phyloP scores from a whole-genome alignment of 2,113 vertebrate species.

The Megaceryle torquata region DNA sequence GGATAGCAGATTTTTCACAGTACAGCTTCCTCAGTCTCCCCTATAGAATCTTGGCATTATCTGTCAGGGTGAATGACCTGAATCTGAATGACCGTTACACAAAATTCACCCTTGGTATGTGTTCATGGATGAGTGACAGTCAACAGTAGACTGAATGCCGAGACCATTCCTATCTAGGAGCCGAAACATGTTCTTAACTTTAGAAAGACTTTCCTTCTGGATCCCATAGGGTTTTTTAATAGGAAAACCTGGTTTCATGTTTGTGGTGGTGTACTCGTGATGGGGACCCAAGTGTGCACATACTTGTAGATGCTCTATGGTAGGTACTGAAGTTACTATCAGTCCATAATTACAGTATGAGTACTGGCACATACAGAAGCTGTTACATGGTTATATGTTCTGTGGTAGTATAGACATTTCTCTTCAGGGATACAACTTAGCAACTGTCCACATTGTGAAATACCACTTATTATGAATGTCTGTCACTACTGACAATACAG shows the following conservation, averaged over 20 bases:
- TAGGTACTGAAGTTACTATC: neutral
- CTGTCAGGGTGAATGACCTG: neutral
- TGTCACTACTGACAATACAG: neutral
- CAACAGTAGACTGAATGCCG: neutral
- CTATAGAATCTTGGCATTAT: neutral
- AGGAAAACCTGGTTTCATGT: neutral
- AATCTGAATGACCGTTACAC: neutral
- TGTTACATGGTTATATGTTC: neutral
- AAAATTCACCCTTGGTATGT: neutral
- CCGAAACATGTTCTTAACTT: neutral
- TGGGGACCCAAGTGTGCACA: neutral
- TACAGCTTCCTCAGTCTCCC: neutral
- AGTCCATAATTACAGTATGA: neutral
- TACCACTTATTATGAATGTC: conserved; percentile 9
- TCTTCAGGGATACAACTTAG: conserved; percentile 48
- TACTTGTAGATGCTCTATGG: neutral
- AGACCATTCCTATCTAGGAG: neutral
- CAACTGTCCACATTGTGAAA: conserved; percentile 31
- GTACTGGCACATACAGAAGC: neutral
- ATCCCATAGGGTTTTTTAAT: neutral
- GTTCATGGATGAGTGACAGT: neutral
- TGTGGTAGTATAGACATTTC: neutral
- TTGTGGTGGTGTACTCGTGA: neutral
- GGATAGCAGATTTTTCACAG: neutral
- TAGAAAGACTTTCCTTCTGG: neutral